Evolutionary conservation across 2,888 invertebrate genomes (phyloP), one percentile per base, ranked within the genome.

Genomic region (Stenotaenia linearis): DNA sequence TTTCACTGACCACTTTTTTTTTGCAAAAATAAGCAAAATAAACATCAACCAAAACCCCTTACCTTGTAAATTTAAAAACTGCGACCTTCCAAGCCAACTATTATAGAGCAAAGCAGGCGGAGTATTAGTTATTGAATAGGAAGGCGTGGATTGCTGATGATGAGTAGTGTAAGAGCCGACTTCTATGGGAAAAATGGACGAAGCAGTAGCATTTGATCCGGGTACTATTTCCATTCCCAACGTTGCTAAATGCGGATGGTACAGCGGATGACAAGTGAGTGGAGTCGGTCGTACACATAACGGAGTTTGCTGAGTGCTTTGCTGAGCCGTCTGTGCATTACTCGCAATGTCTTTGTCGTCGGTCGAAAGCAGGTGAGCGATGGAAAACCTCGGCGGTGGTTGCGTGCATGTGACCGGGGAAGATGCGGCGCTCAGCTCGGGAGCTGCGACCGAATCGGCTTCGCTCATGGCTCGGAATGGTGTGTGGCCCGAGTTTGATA

Each of bases 51-150:
- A 37, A 37, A 37, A 37, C 15, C 37, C 6, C 69, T 77, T 77
- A 77, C 77, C 77, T 40, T 77, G 77, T 21, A 77, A 37, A 40
- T 77, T 77, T 35, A 77, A 45, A 21, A 77, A 21, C 9, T 77
- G 77, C n/a, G 77, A 45, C 40, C 77, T 40, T 1, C 77, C 77
- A 4, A 77, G 45, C 77, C 77, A 77, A 40, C 45, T 77, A 40
- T 77, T 77, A n/a, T 45, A 77, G 23, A 77, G 45, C n/a, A 77
- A 18, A 21, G 77, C 77, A 25, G 77, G 77, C 32, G 75, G 40
- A 40, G 40, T 40, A 10, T 40, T 40, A 15, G 40, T 40, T 40
- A 40, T 40, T 12, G 40, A 40, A 40, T 40, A 40, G 40, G 40
- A 40, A 40, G 40, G 40, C 40, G 40, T 40, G 5, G 40, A 40